Evolutionary conservation across 2,888 invertebrate genomes (phyloP), one percentile per base, ranked within the genome.

Genomic region (Pasiphila rectangulata): DNA sequence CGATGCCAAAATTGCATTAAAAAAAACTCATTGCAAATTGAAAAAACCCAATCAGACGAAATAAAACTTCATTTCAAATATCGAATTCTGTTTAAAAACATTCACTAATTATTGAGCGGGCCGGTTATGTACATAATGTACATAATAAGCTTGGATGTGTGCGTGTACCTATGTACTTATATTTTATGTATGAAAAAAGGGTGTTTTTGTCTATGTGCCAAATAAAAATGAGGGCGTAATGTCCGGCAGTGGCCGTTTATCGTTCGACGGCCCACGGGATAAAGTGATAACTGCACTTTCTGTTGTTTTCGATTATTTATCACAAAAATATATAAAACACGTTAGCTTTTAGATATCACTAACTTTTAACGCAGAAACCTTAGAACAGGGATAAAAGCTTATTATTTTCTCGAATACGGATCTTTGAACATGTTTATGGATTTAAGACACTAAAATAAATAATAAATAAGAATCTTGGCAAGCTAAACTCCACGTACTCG

Each of bases 181-280:
- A 66, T 67, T 62, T 76, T 80, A 73, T 32, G 9, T 78, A 75
- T 72, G 75, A 79, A 84, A 81, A 86, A 85, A 81, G 83, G 83
- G 79, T 79, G 80, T 80, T 85, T 85, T 87, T 83, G 83, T 84
- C 86, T 86, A 87, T 87, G 84, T 87, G 83, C 83, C 83, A 84
- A 87, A 86, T 86, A 87, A 87, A 87, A 87, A 87, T 86, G 87
- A 86, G 86, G 77, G 69, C 82, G 82, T 86, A 84, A 87, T 87
- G 84, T 85, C 83, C 87, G 79, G 79, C 71, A 74, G 69, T 73
- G 74, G 69, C 67, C 83, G 82, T 80, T 85, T 84, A 86, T 85
- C 83, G 83, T 62, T 61, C 61, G 53, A 17, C 45, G 36, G 55
- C 49, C 57, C 57, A 20, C 32, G 50, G 55, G 29, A 60, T 69